Evolutionary conservation across 2,797 vertebrate species (phyloP).

Genomic region (Eutrigla gurnardus): DNA sequence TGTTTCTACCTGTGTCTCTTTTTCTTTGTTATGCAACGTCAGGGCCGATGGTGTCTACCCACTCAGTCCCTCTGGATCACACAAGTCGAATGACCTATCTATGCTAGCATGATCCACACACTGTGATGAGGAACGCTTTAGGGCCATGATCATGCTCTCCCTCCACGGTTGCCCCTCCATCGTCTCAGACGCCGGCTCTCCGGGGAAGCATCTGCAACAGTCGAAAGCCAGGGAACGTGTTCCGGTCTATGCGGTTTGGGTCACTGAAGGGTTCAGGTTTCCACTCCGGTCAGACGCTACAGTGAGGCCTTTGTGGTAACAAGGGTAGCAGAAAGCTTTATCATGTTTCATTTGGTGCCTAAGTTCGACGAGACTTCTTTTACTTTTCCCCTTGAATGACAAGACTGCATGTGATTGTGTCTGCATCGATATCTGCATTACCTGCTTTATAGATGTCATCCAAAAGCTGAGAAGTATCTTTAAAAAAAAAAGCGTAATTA

Average conservation of each 20-base stretch:
- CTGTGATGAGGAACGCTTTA: constrained; percentile 75
- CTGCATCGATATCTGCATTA: constrained; percentile 73
- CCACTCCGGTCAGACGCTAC: constrained; percentile 38
- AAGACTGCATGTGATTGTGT: constrained; percentile 81
- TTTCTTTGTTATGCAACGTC: constrained; percentile 69
- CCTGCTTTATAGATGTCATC: constrained; percentile 77
- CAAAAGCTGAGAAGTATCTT: constrained; percentile 69
- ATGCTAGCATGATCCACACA: constrained; percentile 80
- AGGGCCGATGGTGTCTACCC: constrained; percentile 20
- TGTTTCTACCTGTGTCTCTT: constrained; percentile 31
- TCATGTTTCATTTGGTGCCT: constrained; percentile 83
- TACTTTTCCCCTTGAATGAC: constrained; percentile 74
- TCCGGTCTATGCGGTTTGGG: constrained; percentile 53
- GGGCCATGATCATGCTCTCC: constrained; percentile 29
- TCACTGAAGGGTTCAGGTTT: constrained; percentile 54
- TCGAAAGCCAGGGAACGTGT: neutral
- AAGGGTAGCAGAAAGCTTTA: constrained; percentile 82
- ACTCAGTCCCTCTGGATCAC: constrained; percentile 55
- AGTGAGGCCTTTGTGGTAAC: constrained; percentile 62
- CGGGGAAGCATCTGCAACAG: neutral
- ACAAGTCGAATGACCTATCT: constrained; percentile 59
- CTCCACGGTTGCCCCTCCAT: constrained; percentile 29
- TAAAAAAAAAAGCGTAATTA: constrained; percentile 61
- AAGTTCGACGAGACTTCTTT: constrained; percentile 72
- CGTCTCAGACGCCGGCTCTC: constrained; percentile 1